Evolutionary conservation across 2,888 invertebrate genomes (phyloP).

Genomic region (Ferrisia virgata): DNA sequence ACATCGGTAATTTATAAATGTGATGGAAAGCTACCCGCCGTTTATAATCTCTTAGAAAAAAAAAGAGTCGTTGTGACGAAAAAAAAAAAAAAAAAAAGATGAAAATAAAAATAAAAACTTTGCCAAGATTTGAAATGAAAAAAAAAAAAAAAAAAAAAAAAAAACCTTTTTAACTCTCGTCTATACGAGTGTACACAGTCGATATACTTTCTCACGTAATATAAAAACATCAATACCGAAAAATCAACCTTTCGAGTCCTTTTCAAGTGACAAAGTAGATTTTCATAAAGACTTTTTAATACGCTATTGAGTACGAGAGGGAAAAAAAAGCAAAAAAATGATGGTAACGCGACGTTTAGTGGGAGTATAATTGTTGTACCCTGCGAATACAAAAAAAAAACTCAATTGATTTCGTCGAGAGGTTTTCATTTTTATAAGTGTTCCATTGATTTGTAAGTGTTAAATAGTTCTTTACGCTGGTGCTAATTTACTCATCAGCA

Average conservation of each 20-base stretch:
- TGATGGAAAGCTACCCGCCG: neutral
- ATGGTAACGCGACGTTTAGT: conserved; percentile 3
- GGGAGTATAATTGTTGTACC: conserved; percentile 4
- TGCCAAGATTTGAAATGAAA: neutral
- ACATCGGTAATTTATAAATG: neutral
- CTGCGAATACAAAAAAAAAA: conserved; percentile 1
- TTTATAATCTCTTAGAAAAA: neutral
- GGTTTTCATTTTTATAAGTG: neutral
- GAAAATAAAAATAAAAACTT: neutral
- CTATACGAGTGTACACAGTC: neutral
- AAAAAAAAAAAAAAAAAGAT: no score
- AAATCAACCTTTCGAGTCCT: neutral
- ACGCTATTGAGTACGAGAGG: neutral
- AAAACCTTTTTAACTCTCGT: neutral
- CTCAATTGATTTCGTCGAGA: conserved; percentile 18
- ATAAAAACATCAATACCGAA: conserved; percentile 3
- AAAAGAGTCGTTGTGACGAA: neutral
- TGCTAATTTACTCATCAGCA: neutral
- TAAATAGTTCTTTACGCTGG: neutral
- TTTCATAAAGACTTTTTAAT: neutral
- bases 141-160: no score
- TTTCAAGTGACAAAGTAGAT: conserved; percentile 8
- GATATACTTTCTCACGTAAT: neutral
- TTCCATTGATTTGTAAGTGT: conserved; percentile 25
- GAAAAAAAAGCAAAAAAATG: neutral